Conservation (phyloP, 2,888 invertebrate genomes). For the Perithous albicinctus region DNA sequence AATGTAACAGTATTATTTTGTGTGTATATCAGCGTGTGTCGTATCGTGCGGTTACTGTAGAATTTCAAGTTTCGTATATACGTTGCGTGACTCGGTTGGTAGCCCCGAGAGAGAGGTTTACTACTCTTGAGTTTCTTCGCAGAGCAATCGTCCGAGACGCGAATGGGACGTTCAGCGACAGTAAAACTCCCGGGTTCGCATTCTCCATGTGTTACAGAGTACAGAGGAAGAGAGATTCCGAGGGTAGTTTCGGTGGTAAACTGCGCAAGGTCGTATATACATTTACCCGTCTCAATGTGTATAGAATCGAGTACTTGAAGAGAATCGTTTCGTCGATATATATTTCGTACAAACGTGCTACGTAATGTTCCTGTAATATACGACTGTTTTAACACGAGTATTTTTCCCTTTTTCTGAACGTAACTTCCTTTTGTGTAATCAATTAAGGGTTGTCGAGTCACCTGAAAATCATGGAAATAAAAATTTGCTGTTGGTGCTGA, state of each 20-base stretch:
- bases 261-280: conserved; percentile 30
- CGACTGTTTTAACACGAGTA: neutral
- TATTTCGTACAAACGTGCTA: conserved; percentile 30
- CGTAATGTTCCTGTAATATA: neutral
- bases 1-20: neutral
- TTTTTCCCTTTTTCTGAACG: neutral
- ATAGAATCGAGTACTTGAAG: conserved; percentile 33
- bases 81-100: conserved; percentile 46
- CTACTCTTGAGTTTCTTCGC: conserved; percentile 63
- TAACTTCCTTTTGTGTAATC: neutral
- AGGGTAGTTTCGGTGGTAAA: conserved; percentile 42
- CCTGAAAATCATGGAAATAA: too few relatives aligned
- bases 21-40: conserved; percentile 15
- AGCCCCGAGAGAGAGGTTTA: conserved; percentile 51
- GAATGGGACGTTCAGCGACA: conserved; percentile 63
- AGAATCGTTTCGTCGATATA: conserved; percentile 52
- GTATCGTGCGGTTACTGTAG: conserved; percentile 29
- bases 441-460: too few relatives aligned
- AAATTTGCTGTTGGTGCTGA: too few relatives aligned
- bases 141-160: conserved; percentile 63
- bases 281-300: conserved; percentile 14
- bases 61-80: conserved; percentile 49
- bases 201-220: conserved; percentile 35
- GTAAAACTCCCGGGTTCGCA: conserved; percentile 50
- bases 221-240: conserved; percentile 7